Conservation (phyloP, 2,888 invertebrate species). For the Bhutanitis thaidina region DNA sequence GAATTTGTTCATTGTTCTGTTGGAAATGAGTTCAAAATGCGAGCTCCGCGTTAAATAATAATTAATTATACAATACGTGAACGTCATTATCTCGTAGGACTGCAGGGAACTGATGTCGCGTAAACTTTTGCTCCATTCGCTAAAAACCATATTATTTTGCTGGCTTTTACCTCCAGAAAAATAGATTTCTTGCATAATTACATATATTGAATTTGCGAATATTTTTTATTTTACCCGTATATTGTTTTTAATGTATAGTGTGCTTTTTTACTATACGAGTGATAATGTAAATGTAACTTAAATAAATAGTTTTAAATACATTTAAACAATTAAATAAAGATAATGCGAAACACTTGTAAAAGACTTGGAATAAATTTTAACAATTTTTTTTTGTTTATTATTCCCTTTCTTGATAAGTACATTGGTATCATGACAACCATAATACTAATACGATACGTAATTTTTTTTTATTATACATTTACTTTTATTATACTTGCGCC, state of each 20-base stretch:
- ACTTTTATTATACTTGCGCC: too few relatives aligned
- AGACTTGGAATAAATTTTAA: background rate
- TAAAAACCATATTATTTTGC: background rate
- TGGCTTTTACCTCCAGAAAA: background rate
- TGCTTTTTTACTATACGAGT: background rate
- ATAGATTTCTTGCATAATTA: too few relatives aligned
- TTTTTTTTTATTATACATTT: too few relatives aligned
- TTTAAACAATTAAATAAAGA: background rate
- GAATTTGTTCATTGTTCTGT: constrained; percentile 3
- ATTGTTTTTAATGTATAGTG: too few relatives aligned
- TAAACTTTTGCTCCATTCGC: constrained; percentile 4
- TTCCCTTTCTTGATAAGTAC: too few relatives aligned
- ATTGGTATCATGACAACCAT: too few relatives aligned
- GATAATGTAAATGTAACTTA: background rate
- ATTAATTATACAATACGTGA: constrained; percentile 15
- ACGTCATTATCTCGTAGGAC: constrained; percentile 9
- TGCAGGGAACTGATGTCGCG: constrained; percentile 5
- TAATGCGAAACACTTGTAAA: background rate
- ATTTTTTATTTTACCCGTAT: background rate
- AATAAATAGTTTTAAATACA: background rate
- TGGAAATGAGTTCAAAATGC: constrained; percentile 3
- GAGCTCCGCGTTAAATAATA: background rate
- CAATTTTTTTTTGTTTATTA: background rate
- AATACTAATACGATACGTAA: too few relatives aligned
- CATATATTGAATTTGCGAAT: background rate